Evolutionary conservation across 2,888 invertebrate species (phyloP).

Genomic region (Papilio elwesi): DNA sequence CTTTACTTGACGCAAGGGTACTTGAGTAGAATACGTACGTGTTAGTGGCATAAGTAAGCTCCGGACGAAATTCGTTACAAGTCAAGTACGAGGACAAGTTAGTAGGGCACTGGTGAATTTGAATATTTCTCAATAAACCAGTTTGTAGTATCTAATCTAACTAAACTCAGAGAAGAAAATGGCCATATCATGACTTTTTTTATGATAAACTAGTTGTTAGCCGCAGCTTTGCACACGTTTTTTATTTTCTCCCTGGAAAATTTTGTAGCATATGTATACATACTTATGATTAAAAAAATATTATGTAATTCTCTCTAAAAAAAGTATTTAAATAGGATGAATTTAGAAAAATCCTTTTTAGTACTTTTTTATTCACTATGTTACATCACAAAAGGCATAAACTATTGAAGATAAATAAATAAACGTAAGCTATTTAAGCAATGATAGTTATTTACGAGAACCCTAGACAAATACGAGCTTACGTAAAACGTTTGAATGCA

Average conservation of each 20-base stretch:
- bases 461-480: conserved; percentile 5
- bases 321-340: too few species aligned
- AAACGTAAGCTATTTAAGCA: neutral
- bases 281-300: too few species aligned
- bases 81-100: conserved; percentile 7
- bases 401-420: neutral
- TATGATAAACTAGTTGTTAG: too few species aligned
- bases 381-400: neutral
- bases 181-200: too few species aligned
- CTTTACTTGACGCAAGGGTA: conserved; percentile 10
- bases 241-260: too few species aligned
- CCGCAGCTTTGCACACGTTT: too few species aligned
- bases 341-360: too few species aligned
- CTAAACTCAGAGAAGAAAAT: too few species aligned
- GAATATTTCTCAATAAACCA: neutral
- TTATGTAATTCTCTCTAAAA: too few species aligned
- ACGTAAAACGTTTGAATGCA: conserved; percentile 24
- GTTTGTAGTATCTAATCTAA: neutral
- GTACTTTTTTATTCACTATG: neutral
- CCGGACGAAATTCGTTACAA: conserved; percentile 5
- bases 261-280: too few species aligned
- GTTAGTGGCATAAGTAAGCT: conserved; percentile 16
- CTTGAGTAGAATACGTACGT: conserved; percentile 11
- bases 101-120: neutral
- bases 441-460: neutral